Evolutionary conservation across 2,113 vertebrate genomes (phyloP), one percentile per base, ranked within the genome.

Genomic region (Eptatretus burgeri): DNA sequence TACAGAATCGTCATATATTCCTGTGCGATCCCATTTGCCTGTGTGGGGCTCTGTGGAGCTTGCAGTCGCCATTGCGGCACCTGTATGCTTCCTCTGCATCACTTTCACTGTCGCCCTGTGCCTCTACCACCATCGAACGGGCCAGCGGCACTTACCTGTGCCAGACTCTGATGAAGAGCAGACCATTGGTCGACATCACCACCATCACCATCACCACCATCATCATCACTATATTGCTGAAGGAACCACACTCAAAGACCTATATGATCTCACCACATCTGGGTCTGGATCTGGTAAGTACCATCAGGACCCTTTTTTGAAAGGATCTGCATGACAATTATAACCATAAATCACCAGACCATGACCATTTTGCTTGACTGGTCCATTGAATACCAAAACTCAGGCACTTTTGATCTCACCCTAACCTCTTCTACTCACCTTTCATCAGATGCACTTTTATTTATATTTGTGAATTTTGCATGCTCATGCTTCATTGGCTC

Each of bases 191-290:
- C 56, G 20, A n/a, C 56, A 17, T n/a, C 56, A 60, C 20, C 56
- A 60, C 56, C 56, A 60, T 20, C 56, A 17, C n/a, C 56, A 60
- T 60, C 56, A 60, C 56, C 56, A 60, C 56, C 56, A 60, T 20
- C 56, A 60, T 20, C 56, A 60, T 20, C 56, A 20, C 56, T 98
- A 93, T 68, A 88, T 98, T 71, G 85, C 82, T 0, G 85, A 88
- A 56, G 89, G 91, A 60, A 86, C 87, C 53, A 98, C 91, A 0
- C 76, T 98, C 64, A 94, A 94, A 74, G 86, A 98, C 74, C 78
- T 98, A 77, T 98, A 93, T 27, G 87, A 98, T 73, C 87, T 95
- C 85, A 98, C 87, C 67, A 94, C 91, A 49, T 95, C 88, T 0
- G 87, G 88, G 41, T 96, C 88, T 65, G 91, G 88, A 60, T 95